Percentiles rank a stretch among this genome's conserved stretches.
These are phyloP conservation scores for Eutolmus rufibarbis DNA, from an alignment of 2,888 invertebrate genomes.

Conservation along the genomic window DNA sequence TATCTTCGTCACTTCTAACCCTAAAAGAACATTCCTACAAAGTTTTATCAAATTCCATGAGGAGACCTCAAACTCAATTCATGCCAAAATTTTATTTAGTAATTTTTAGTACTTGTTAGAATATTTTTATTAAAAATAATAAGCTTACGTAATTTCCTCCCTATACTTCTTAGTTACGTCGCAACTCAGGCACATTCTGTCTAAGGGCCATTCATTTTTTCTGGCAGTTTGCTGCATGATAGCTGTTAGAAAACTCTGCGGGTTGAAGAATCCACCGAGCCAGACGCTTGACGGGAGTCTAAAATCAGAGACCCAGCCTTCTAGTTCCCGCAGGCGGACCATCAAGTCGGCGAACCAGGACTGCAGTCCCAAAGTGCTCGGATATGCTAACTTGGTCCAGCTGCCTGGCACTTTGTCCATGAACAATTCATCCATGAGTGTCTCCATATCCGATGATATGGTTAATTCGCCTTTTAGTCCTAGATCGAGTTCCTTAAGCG, in stretches of 20 bases:
- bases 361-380: constrained; percentile 81
- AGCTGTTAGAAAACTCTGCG: constrained; percentile 94
- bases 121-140: not conserved
- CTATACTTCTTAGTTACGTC: constrained; percentile 90
- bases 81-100: no score
- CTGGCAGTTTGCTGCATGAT: constrained; percentile 97
- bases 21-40: no score
- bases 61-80: no score
- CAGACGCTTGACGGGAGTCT: constrained; percentile 87
- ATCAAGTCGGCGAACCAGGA: constrained; percentile 90
- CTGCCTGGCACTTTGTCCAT: constrained; percentile 87
- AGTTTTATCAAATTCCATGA: no score
- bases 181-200: constrained; percentile 94
- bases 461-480: constrained; percentile 94
- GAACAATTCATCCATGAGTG: constrained; percentile 82
- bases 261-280: constrained; percentile 96
- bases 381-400: constrained; percentile 89
- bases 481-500: constrained; percentile 83
- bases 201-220: constrained; percentile 94
- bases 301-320: constrained; percentile 90
- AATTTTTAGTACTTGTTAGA: no score
- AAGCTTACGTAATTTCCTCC: constrained; percentile 78
- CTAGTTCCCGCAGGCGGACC: constrained; percentile 78
- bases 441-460: constrained; percentile 92
- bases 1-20: no score